These are phyloP conservation scores for Hypocryptadius cinnamomeus DNA, from an alignment of 2,113 vertebrate genomes.

Conservation along the genomic window DNA sequence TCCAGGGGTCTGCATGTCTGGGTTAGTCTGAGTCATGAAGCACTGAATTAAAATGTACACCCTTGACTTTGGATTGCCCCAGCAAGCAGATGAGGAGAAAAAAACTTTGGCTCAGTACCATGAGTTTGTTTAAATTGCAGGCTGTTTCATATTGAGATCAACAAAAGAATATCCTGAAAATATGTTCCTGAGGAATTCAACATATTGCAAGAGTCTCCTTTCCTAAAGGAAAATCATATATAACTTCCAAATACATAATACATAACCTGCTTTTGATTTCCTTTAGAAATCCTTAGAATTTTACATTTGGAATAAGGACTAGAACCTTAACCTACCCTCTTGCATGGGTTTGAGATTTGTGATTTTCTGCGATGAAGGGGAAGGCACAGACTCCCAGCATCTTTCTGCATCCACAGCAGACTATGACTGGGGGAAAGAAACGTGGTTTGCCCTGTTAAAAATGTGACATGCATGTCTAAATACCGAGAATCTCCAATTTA, in stretches of 20 bases:
- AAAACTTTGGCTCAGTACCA: not conserved
- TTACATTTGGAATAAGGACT: not conserved
- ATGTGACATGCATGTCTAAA: not conserved
- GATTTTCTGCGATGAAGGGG: not conserved
- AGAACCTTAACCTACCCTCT: not conserved
- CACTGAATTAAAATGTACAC: not conserved
- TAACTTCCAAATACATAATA: not conserved
- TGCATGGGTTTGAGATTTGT: not conserved
- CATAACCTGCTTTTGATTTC: slow-evolving; percentile 27
- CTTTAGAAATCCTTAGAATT: slow-evolving; percentile 22
- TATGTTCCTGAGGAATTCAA: not conserved
- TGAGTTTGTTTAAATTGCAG: not conserved
- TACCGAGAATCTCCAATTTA: not conserved
- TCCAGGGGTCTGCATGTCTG: not conserved
- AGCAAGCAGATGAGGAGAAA: not conserved
- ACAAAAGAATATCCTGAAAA: slow-evolving; percentile 4
- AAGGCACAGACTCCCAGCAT: not conserved
- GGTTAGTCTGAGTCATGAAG: not conserved
- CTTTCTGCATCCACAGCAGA: not conserved
- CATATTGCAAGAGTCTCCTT: not conserved
- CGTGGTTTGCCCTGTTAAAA: not conserved
- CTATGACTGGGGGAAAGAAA: not conserved
- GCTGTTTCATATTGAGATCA: not conserved
- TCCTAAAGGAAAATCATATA: not conserved
- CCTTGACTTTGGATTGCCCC: not conserved